phyloP scores from a whole-genome alignment of 1,140 invertebrate species.

The Leptinotarsa texana region DNA sequence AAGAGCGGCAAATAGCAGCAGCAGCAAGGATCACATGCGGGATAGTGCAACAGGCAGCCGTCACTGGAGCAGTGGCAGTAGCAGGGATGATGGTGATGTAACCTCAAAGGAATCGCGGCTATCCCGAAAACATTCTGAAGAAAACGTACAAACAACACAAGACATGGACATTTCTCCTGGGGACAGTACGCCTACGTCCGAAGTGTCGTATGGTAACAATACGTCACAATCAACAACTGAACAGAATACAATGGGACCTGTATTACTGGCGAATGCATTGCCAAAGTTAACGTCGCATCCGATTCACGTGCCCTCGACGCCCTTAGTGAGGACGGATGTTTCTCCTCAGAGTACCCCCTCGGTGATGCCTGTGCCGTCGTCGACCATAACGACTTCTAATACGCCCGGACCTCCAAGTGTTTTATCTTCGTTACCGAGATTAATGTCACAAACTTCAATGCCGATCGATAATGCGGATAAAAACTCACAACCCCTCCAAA shows the following conservation, averaged over 20 bases:
- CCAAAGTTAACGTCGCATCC: slow-evolving; percentile 67
- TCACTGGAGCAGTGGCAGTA: slow-evolving; percentile 48
- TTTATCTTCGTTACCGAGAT: slow-evolving; percentile 53
- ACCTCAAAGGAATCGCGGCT: slow-evolving; percentile 51
- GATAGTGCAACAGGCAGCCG: slow-evolving; percentile 43
- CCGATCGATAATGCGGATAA: slow-evolving; percentile 30
- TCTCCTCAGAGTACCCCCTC: slow-evolving; percentile 56
- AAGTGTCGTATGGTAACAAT: slow-evolving; percentile 56
- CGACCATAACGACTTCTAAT: slow-evolving; percentile 55
- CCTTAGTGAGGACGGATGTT: slow-evolving; percentile 41
- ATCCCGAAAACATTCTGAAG: slow-evolving; percentile 44
- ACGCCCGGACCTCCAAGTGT: slow-evolving; percentile 61
- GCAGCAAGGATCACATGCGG: slow-evolving; percentile 46
- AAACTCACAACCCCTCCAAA: slow-evolving; percentile 11
- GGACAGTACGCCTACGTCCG: slow-evolving; percentile 78
- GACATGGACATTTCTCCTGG: slow-evolving; percentile 89
- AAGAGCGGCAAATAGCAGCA: slow-evolving; percentile 61
- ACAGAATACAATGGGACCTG: slow-evolving; percentile 56
- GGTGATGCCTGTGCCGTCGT: slow-evolving; percentile 36
- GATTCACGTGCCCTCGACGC: slow-evolving; percentile 37
- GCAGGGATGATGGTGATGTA: slow-evolving; percentile 44
- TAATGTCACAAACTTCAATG: slow-evolving; percentile 37
- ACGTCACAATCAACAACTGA: slow-evolving; percentile 39
- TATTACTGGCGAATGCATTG: slow-evolving; percentile 69
- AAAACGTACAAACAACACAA: slow-evolving; percentile 55